phyloP scores from a whole-genome alignment of 2,113 vertebrate genomes.

The Salvelinus alpinus region DNA sequence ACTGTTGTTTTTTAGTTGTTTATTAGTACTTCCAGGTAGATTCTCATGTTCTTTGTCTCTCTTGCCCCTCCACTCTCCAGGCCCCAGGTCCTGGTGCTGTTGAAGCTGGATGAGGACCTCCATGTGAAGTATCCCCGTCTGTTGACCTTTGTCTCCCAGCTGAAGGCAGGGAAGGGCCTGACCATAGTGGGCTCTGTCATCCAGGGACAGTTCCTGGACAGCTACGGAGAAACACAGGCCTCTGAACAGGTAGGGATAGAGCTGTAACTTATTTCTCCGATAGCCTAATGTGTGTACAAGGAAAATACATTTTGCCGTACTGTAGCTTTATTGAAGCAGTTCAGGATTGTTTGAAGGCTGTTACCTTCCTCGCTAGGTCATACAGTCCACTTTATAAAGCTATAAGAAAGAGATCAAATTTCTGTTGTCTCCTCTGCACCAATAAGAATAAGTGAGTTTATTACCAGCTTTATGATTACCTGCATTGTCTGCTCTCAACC shows the following conservation, averaged over 20 bases:
- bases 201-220: conserved; percentile 94
- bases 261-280: neutral
- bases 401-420: too few relatives aligned
- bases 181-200: conserved; percentile 95
- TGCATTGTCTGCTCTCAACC: conserved; percentile 12
- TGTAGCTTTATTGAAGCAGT: too few relatives aligned
- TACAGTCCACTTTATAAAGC: too few relatives aligned
- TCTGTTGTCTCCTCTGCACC: neutral
- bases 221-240: conserved; percentile 93
- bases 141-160: conserved; percentile 95
- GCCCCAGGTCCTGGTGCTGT: conserved; percentile 91
- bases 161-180: conserved; percentile 96
- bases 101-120: conserved; percentile 96
- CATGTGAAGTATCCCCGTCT: conserved; percentile 95
- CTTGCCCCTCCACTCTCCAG: conserved; percentile 60
- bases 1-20: neutral
- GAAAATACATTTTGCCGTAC: too few relatives aligned
- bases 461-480: neutral
- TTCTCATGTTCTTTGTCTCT: neutral
- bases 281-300: too few relatives aligned
- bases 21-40: neutral
- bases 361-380: too few relatives aligned
- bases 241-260: conserved; percentile 85
- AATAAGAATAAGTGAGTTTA: neutral
- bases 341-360: too few relatives aligned